Percentiles rank a stretch among this genome's conserved stretches.
These are phyloP conservation scores for Thumatha senex DNA, from an alignment of 2,888 invertebrate genomes.

Conservation along the genomic window DNA sequence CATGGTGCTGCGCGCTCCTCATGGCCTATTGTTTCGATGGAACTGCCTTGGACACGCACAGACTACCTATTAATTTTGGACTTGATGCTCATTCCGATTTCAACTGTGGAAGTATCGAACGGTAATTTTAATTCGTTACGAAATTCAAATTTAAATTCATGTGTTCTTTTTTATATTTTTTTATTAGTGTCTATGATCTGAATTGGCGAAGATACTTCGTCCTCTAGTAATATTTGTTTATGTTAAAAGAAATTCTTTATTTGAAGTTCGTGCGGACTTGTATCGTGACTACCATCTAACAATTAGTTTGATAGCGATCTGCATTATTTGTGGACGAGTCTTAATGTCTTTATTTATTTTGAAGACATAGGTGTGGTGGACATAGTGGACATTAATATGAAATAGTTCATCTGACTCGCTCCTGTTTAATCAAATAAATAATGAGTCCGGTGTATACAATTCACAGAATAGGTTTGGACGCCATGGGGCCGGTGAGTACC, in stretches of 20 bases:
- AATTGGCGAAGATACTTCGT: constrained; percentile 39
- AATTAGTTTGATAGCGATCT: constrained; percentile 76
- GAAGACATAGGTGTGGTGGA: constrained; percentile 52
- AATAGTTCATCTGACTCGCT: constrained; percentile 28
- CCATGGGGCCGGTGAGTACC: constrained; percentile 60
- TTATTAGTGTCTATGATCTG: constrained; percentile 26
- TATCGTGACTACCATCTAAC: constrained; percentile 68
- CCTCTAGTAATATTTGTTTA: constrained; percentile 41
- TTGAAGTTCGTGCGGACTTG: constrained; percentile 62
- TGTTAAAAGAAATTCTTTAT: constrained; percentile 67
- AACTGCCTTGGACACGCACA: constrained; percentile 70
- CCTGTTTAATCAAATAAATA: constrained; percentile 6
- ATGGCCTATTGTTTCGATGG: constrained; percentile 73
- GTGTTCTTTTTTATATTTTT: constrained; percentile 7
- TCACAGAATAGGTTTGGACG: constrained; percentile 59
- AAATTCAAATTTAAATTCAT: constrained; percentile 12
- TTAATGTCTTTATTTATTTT: constrained; percentile 65
- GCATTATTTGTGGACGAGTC: constrained; percentile 59
- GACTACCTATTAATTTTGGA: constrained; percentile 64
- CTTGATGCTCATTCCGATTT: constrained; percentile 62
- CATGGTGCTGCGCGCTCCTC: constrained; percentile 54
- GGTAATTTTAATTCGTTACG: constrained; percentile 27
- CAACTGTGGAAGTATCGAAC: constrained; percentile 51
- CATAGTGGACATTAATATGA: constrained; percentile 41
- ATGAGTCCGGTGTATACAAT: constrained; percentile 70